Evolutionary conservation across 2,888 invertebrate species (phyloP).

Genomic region (Folsomia candida): DNA sequence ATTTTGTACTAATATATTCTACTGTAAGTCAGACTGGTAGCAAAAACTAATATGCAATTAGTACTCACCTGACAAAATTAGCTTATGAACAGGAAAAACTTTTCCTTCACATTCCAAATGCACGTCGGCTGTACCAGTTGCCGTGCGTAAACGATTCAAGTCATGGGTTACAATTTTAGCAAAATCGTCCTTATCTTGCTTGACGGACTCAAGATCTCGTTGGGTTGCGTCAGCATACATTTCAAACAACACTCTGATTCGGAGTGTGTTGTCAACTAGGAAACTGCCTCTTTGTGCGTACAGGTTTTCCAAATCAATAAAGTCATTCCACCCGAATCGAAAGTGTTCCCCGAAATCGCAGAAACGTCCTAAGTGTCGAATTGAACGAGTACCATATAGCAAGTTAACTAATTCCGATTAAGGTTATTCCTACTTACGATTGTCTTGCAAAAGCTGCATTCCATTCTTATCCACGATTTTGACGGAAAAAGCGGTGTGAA

Average conservation of each 20-base stretch:
- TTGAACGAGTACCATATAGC: no score
- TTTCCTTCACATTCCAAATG: slow-evolving; percentile 22
- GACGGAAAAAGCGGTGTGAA: slow-evolving; percentile 4
- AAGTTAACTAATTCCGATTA: no score
- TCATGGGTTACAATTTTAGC: slow-evolving; percentile 16
- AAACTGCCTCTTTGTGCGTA: slow-evolving; percentile 13
- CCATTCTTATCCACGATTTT: slow-evolving; percentile 12
- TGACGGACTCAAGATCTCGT: slow-evolving; percentile 3
- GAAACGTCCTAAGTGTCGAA: neutral
- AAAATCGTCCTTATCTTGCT: slow-evolving; percentile 16
- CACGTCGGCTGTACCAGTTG: slow-evolving; percentile 18
- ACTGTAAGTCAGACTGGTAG: neutral
- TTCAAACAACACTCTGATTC: slow-evolving; percentile 15
- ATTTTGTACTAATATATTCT: neutral
- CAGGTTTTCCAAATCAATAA: slow-evolving; percentile 18
- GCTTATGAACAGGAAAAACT: slow-evolving; percentile 18
- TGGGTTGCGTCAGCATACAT: slow-evolving; percentile 5
- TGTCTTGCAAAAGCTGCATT: neutral
- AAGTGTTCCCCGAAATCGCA: neutral
- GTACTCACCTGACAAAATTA: slow-evolving; percentile 21
- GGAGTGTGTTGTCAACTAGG: slow-evolving; percentile 14
- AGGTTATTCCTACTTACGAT: neutral
- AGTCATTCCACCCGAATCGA: slow-evolving; percentile 18
- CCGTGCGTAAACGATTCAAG: slow-evolving; percentile 10
- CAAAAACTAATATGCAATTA: neutral